A percentile compares a stretch with the other conserved stretches of the same genome.
These are phyloP conservation scores for Heliconius himera DNA, from an alignment of 1,140 invertebrate species.

Conservation along the genomic window DNA sequence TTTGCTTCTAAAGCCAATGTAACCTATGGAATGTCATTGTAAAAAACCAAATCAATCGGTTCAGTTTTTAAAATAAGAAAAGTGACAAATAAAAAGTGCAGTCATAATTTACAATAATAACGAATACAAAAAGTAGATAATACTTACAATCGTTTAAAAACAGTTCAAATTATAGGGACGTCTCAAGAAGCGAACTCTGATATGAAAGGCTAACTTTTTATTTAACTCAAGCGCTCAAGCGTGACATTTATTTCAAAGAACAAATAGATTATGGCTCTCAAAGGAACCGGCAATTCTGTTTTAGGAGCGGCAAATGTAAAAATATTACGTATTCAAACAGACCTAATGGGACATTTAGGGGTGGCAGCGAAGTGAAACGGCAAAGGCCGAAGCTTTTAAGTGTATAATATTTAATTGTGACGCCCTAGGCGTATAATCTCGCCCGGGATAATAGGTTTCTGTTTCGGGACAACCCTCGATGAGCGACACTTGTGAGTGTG, in stretches of 20 bases:
- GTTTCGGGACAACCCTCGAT: constrained; percentile 78
- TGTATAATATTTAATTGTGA: constrained; percentile 83
- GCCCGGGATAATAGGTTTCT: constrained; percentile 82
- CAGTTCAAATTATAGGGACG: constrained; percentile 28
- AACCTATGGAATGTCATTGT: constrained; percentile 35
- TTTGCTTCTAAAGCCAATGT: constrained; percentile 41
- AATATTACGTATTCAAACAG: constrained; percentile 82
- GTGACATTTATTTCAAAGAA: constrained; percentile 78
- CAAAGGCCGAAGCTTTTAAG: constrained; percentile 82
- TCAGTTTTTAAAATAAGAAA: constrained; percentile 4
- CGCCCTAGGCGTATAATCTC: constrained; percentile 82
- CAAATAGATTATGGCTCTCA: constrained; percentile 81
- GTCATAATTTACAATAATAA: constrained; percentile 13
- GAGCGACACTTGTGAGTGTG: constrained; percentile 77
- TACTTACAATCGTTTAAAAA: constrained; percentile 24
- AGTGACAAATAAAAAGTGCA: constrained; percentile 8
- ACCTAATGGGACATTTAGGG: constrained; percentile 81
- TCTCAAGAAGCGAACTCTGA: constrained; percentile 35
- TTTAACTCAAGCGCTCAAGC: constrained; percentile 71
- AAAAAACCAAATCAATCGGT: neutral
- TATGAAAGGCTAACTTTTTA: constrained; percentile 64
- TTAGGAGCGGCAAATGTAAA: constrained; percentile 79
- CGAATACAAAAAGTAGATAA: constrained; percentile 6
- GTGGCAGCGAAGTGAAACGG: constrained; percentile 80
- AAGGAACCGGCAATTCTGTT: constrained; percentile 80